Percentiles rank a stretch among this genome's conserved stretches.
phyloP scores from a whole-genome alignment of 2,888 invertebrate species.

The Pandemis heparana region DNA sequence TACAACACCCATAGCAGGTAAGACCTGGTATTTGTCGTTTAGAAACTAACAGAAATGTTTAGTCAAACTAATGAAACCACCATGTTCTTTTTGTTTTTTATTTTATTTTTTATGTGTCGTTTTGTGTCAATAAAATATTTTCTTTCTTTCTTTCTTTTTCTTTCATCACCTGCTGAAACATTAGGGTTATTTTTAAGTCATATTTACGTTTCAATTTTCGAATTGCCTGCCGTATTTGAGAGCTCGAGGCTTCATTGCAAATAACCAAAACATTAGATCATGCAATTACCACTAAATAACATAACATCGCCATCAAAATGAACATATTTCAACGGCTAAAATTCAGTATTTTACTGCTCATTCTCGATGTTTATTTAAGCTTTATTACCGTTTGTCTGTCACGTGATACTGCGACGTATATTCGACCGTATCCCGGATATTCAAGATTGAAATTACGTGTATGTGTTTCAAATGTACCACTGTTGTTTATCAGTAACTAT shows the following conservation, averaged over 20 bases:
- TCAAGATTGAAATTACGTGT: neutral
- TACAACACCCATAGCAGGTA: too few relatives aligned
- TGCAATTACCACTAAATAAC: conserved; percentile 5
- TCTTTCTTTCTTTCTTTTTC: too few relatives aligned
- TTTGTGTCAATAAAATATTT: too few relatives aligned
- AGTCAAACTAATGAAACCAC: too few relatives aligned
- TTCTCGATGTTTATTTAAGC: conserved; percentile 37
- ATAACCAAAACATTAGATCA: conserved; percentile 6
- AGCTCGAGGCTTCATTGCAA: neutral
- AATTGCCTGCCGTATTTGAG: neutral
- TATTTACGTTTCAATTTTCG: neutral
- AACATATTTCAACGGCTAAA: conserved; percentile 33
- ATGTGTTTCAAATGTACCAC: conserved; percentile 16
- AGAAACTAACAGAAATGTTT: too few relatives aligned
- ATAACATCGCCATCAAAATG: conserved; percentile 12
- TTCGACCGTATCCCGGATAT: neutral
- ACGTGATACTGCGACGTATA: conserved; percentile 1
- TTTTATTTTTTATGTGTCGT: too few relatives aligned
- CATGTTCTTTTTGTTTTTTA: too few relatives aligned
- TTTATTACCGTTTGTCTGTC: conserved; percentile 14
- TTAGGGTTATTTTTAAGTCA: too few relatives aligned
- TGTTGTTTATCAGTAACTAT: conserved; percentile 39
- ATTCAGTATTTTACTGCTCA: conserved; percentile 31
- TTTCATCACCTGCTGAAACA: too few relatives aligned
- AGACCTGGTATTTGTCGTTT: too few relatives aligned